A percentile compares a stretch with the other conserved stretches of the same genome.
These are phyloP conservation scores for Neotoxoptera formosana DNA, from an alignment of 1,140 invertebrate species.

Conservation along the genomic window DNA sequence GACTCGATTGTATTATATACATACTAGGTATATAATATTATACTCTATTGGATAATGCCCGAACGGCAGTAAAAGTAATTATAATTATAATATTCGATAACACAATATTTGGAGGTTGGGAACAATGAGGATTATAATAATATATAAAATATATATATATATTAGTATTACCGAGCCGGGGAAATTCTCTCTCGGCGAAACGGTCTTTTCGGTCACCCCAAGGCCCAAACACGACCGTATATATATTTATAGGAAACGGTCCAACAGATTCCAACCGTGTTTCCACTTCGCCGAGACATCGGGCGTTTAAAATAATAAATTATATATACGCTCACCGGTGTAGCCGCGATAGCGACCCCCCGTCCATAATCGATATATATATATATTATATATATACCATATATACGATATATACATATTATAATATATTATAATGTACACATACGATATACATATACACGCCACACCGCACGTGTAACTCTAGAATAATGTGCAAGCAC, in stretches of 20 bases:
- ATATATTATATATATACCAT: background rate
- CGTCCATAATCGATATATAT: background rate
- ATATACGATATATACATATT: background rate
- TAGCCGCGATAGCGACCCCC: background rate
- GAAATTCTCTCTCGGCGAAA: background rate
- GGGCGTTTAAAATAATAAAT: conserved; percentile 4
- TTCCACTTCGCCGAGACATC: background rate
- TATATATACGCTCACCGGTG: background rate
- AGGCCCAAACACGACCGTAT: background rate
- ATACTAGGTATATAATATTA: background rate
- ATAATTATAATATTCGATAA: conserved; percentile 3
- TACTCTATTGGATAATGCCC: background rate
- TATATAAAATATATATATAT: conserved; percentile 1
- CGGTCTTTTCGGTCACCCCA: background rate
- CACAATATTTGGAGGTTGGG: background rate
- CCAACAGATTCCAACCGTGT: background rate
- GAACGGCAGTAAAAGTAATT: background rate
- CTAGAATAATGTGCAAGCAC: background rate
- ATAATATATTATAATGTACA: too few relatives aligned
- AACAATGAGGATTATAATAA: conserved; percentile 1
- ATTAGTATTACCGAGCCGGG: too few relatives aligned
- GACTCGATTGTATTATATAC: too few relatives aligned
- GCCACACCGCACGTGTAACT: background rate
- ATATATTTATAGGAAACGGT: conserved; percentile 16
- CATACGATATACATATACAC: background rate